Base-by-base conservation (phyloP, 2,113 vertebrate species). In the Salvator merianae region DNA sequence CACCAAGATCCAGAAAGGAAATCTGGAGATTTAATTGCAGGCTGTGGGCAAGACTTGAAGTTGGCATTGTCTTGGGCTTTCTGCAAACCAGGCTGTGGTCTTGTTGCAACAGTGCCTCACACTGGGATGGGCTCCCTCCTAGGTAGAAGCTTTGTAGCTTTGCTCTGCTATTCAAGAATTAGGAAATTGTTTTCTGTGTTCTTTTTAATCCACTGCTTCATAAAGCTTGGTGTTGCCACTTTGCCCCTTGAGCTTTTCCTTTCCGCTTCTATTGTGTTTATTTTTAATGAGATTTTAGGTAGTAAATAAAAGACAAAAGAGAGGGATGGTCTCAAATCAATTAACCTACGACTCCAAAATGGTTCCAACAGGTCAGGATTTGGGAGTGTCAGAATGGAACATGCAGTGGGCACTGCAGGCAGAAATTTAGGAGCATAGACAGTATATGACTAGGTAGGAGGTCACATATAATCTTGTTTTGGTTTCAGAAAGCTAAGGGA, bases 211-310 rank as follows among this genome's bases (percentile, higher is more conserved):
- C 77, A 63, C 77, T 50, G 77, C 55, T 53, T 85, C 70, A 79
- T 73, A 79, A 85, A 53, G 68, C 77, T 73, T 62, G 43, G 70
- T 62, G 77, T 65, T 79, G 77, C 10, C 65, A 30, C 69, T 65
- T 79, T 85, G 77, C 77, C 83, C 69, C 83, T 85, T 65, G 77
- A 85, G 83, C 71, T 79, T 79, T 71, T 63, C 53, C 47, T 84
- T 79, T 65, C 77, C 40, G 13, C 59, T 79, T 79, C 77, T 24
- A 79, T 85, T 85, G 83, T 85, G 83, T 79, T 79, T 73, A 72
- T 85, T 79, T 83, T 85, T 85, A 85, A 85, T 85, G 83, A 85
- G 83, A 79, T 73, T 85, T 85, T 85, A 85, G 83, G 83, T 85
- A 85, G 77, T 79, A 79, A 85, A 85, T 85, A 85, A 79, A 73